A percentile compares a stretch with the other conserved stretches of the same genome.
Evolutionary conservation across 2,113 vertebrate species (phyloP).

Genomic region (Erpornis zantholeuca): DNA sequence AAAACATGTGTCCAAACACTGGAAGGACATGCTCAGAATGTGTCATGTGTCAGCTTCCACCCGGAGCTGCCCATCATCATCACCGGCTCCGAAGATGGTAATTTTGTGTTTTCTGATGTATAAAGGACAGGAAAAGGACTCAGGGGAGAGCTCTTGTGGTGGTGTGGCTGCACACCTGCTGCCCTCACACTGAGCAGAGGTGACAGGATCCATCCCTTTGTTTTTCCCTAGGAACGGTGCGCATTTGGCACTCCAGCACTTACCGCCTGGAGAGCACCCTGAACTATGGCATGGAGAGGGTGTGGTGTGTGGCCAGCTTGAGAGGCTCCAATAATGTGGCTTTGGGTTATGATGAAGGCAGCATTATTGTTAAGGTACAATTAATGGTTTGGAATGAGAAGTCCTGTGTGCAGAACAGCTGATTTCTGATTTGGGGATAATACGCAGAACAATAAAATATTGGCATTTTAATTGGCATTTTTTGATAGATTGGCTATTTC

Average conservation of each 20-base stretch:
- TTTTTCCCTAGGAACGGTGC: constrained; percentile 84
- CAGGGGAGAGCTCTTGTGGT: not conserved
- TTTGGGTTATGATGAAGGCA: constrained; percentile 95
- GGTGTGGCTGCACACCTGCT: not conserved
- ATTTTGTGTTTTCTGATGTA: constrained; percentile 6
- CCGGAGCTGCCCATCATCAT: constrained; percentile 97
- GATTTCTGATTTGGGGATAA: not conserved
- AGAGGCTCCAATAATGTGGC: constrained; percentile 97
- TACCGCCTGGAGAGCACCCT: constrained; percentile 95
- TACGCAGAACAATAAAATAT: fast-evolving
- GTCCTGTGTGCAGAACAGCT: not conserved
- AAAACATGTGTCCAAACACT: constrained; percentile 98
- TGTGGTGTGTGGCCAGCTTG: constrained; percentile 95
- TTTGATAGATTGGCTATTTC: not conserved
- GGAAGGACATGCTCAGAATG: constrained; percentile 96
- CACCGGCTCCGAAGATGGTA: constrained; percentile 97
- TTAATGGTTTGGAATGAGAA: not conserved
- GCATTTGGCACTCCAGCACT: constrained; percentile 98
- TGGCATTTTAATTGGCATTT: not conserved
- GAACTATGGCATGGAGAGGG: constrained; percentile 97
- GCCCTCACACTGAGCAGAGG: fast-evolving
- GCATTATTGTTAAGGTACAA: constrained; percentile 96
- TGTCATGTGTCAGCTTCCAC: constrained; percentile 97
- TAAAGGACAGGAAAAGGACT: not conserved
- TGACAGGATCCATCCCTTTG: not conserved